Conservation (phyloP, 2,888 invertebrate genomes). For the Conchocele bisecta region DNA sequence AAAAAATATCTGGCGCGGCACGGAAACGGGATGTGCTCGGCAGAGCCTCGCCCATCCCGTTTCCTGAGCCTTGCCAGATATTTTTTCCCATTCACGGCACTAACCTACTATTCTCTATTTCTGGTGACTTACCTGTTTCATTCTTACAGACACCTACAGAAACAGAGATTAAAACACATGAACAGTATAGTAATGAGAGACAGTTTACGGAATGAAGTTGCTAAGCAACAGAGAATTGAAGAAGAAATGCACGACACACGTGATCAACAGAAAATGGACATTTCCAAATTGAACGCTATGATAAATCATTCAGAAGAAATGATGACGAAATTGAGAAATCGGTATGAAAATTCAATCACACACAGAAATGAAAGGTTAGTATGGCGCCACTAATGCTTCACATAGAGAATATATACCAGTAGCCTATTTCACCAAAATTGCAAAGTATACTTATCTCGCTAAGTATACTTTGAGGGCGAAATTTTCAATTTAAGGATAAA, state of each 20-base stretch:
- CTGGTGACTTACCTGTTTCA: no score
- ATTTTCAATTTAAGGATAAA: no score
- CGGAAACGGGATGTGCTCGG: no score
- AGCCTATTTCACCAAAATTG: no score
- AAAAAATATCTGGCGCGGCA: no score
- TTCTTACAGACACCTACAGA: constrained; percentile 78
- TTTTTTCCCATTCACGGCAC: no score
- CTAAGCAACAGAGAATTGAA: constrained; percentile 80
- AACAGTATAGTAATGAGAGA: constrained; percentile 81
- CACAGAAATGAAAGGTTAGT: constrained; percentile 80
- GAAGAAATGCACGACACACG: constrained; percentile 80
- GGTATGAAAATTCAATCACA: constrained; percentile 81
- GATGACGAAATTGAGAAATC: constrained; percentile 81
- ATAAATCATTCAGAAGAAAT: constrained; percentile 82
- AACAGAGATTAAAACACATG: constrained; percentile 80
- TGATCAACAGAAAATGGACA: constrained; percentile 82
- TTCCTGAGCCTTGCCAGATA: no score
- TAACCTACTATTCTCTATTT: no score
- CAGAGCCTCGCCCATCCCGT: no score
- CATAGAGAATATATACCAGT: no score
- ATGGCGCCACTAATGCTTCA: background rate
- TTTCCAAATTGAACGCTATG: constrained; percentile 81
- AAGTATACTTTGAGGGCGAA: no score
- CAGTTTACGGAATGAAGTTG: constrained; percentile 81
- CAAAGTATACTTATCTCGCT: no score